Conservation (phyloP, 1,140 invertebrate species). For the Drosophila ogumai region DNA sequence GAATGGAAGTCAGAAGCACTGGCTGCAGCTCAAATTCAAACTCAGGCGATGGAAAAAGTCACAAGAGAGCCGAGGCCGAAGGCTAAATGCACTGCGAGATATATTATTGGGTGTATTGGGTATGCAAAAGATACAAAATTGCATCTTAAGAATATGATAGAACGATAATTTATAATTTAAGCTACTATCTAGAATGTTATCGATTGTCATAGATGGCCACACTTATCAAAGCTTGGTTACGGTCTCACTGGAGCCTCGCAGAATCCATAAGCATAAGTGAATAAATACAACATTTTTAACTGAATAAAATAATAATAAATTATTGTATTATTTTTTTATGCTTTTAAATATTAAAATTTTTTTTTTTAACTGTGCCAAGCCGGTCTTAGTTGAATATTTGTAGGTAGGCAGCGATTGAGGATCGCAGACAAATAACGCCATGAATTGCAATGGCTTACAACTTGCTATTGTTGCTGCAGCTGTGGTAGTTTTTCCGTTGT, state of each 20-base stretch:
- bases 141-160: not conserved
- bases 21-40: conserved; percentile 1
- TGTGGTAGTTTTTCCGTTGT: conserved; percentile 9
- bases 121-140: too few relatives aligned
- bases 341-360: not conserved
- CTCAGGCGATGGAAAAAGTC: conserved; percentile 7
- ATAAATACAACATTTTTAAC: not conserved
- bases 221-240: not conserved
- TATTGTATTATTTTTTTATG: not conserved
- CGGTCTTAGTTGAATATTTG: conserved; percentile 9
- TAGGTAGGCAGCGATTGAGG: conserved; percentile 40
- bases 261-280: not conserved
- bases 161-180: too few relatives aligned
- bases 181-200: not conserved
- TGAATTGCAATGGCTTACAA: conserved; percentile 28
- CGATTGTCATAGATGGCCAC: not conserved
- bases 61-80: conserved; percentile 13
- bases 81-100: conserved; percentile 13
- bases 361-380: not conserved
- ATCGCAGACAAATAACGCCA: conserved; percentile 61
- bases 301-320: not conserved
- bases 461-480: conserved; percentile 47
- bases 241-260: not conserved
- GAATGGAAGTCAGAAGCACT: conserved; percentile 18
- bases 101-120: too few relatives aligned